These are phyloP conservation scores for Melikaiella ostensackeni DNA, from an alignment of 2,888 invertebrate species.

Conservation along the genomic window DNA sequence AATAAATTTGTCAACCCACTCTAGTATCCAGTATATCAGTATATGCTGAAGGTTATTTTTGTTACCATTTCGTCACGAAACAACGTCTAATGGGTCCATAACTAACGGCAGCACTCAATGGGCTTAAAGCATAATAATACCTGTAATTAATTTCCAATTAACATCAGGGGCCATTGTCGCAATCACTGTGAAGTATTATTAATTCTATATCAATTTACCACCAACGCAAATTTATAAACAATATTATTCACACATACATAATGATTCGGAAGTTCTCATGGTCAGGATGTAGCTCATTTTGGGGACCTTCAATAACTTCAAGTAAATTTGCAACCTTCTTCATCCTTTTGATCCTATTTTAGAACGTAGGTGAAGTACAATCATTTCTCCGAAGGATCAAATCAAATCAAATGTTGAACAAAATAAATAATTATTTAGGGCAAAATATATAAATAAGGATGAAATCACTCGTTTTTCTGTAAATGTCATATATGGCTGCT, in stretches of 20 bases:
- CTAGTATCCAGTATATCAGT: neutral
- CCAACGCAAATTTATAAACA: neutral
- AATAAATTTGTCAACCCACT: too few relatives aligned
- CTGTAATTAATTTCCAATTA: slow-evolving; percentile 1
- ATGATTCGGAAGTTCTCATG: neutral
- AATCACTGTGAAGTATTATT: neutral
- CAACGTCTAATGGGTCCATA: neutral
- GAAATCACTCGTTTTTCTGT: too few relatives aligned
- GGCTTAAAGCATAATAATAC: neutral
- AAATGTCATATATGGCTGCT: too few relatives aligned
- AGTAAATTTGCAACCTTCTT: neutral
- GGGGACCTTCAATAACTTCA: neutral
- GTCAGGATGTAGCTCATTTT: neutral
- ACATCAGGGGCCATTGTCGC: neutral
- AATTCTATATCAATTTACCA: neutral
- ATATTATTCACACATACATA: neutral
- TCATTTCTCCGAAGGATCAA: neutral
- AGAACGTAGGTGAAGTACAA: neutral
- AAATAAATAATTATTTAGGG: too few relatives aligned
- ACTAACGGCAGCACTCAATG: neutral
- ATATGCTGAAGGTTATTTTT: neutral
- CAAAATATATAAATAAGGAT: too few relatives aligned
- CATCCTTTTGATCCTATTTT: neutral
- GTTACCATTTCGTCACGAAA: neutral
- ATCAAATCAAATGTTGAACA: neutral